Evolutionary conservation across 1,140 invertebrate genomes (phyloP).

Genomic region (Colletes latitarsis): DNA sequence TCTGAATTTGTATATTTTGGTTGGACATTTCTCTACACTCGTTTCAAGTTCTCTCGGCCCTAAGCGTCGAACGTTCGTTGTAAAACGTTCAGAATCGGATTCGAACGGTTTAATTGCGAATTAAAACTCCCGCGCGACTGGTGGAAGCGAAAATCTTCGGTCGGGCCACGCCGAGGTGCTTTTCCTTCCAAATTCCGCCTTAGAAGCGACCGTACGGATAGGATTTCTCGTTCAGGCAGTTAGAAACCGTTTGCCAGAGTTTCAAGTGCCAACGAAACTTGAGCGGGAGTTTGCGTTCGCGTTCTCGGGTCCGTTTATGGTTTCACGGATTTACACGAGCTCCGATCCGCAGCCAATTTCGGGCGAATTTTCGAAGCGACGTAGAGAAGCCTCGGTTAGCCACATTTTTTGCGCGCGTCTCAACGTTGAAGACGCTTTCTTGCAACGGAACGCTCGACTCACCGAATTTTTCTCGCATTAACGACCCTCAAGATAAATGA

Average conservation of each 20-base stretch:
- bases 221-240: constrained; percentile 40
- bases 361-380: neutral
- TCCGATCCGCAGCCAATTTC: constrained; percentile 35
- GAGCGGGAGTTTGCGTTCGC: constrained; percentile 20
- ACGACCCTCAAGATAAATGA: constrained; percentile 29
- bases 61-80: no score
- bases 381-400: neutral
- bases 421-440: neutral
- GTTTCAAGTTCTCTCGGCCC: no score
- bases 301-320: constrained; percentile 45
- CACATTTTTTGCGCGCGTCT: neutral
- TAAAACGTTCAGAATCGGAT: neutral
- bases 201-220: neutral
- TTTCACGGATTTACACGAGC: constrained; percentile 53
- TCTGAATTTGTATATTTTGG: no score
- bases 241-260: constrained; percentile 41
- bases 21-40: no score
- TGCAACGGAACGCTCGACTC: neutral
- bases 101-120: neutral
- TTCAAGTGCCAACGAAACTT: constrained; percentile 39
- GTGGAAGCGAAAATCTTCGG: neutral
- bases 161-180: neutral
- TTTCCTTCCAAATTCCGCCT: neutral
- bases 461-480: constrained; percentile 44
- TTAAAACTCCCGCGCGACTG: neutral